These are phyloP conservation scores for Lindbergichthys nudifrons DNA, from an alignment of 2,797 vertebrate species.

Conservation along the genomic window DNA sequence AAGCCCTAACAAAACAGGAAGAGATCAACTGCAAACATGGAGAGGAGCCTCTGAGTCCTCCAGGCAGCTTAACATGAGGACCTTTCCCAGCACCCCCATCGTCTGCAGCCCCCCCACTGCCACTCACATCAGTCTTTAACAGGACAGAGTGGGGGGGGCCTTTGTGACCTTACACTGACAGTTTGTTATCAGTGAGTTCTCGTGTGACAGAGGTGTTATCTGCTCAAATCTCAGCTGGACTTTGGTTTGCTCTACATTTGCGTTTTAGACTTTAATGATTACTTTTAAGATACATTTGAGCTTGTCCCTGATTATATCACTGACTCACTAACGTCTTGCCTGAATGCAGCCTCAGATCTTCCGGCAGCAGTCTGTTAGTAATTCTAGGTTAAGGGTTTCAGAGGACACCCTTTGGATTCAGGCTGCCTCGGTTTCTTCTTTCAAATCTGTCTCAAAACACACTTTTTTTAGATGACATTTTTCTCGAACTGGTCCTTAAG, in stretches of 20 bases:
- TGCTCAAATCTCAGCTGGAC: slow-evolving; percentile 26
- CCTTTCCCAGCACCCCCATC: slow-evolving; percentile 59
- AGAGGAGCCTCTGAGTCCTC: slow-evolving; percentile 40
- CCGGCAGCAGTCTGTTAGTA: not conserved
- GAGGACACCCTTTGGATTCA: not conserved
- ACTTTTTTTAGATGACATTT: no score
- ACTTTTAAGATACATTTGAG: no score
- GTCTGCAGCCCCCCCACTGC: slow-evolving; percentile 28
- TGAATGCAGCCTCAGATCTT: no score
- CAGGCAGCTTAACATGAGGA: slow-evolving; percentile 51
- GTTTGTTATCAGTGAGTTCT: slow-evolving; percentile 17
- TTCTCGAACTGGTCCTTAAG: no score
- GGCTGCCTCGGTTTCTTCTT: no score
- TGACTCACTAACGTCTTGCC: no score
- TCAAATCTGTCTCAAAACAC: no score
- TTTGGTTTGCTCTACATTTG: slow-evolving; percentile 3
- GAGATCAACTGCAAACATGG: slow-evolving; percentile 46
- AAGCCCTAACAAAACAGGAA: slow-evolving; percentile 66
- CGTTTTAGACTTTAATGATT: no score
- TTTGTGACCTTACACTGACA: slow-evolving; percentile 12
- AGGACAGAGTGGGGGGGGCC: slow-evolving; percentile 7
- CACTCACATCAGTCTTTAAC: slow-evolving; percentile 25
- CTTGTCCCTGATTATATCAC: no score
- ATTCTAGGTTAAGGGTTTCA: not conserved
- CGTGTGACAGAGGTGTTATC: slow-evolving; percentile 20